phyloP scores from a whole-genome alignment of 2,113 vertebrate species.

The Petaurus breviceps region DNA sequence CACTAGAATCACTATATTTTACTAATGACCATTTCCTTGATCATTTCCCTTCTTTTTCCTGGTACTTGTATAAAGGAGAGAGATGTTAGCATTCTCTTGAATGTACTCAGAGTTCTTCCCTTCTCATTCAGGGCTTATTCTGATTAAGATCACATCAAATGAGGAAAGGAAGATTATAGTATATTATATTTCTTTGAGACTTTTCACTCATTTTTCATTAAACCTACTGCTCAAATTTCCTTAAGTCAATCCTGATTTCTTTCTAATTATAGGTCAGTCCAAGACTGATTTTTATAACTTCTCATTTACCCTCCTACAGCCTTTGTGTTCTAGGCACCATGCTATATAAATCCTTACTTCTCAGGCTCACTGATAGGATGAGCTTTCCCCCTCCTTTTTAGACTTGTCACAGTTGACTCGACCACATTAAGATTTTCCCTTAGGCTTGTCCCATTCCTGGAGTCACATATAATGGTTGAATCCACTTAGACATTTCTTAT shows the following conservation, averaged over 20 bases:
- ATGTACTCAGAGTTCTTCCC: too few relatives aligned
- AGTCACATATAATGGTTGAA: neutral
- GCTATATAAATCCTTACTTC: constrained; percentile 2
- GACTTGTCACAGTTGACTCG: constrained; percentile 4
- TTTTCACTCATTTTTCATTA: constrained; percentile 7
- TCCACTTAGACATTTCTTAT: constrained; percentile 13
- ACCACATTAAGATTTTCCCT: too few relatives aligned
- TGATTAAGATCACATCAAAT: neutral
- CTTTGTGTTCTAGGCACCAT: constrained; percentile 6
- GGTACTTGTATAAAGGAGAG: too few relatives aligned
- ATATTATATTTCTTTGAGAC: neutral
- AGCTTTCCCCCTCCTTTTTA: neutral
- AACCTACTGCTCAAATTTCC: neutral
- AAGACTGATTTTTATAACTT: neutral
- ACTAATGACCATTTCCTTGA: neutral
- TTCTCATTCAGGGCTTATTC: neutral
- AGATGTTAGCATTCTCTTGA: too few relatives aligned
- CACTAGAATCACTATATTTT: neutral
- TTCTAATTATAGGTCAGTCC: constrained; percentile 7
- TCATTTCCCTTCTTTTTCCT: too few relatives aligned
- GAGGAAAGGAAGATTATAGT: too few relatives aligned
- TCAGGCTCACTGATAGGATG: neutral
- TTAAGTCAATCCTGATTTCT: constrained; percentile 20
- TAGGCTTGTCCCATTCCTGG: too few relatives aligned
- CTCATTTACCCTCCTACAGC: neutral